Conservation (phyloP, 2,797 vertebrate species). For the Strix occidentalis region DNA sequence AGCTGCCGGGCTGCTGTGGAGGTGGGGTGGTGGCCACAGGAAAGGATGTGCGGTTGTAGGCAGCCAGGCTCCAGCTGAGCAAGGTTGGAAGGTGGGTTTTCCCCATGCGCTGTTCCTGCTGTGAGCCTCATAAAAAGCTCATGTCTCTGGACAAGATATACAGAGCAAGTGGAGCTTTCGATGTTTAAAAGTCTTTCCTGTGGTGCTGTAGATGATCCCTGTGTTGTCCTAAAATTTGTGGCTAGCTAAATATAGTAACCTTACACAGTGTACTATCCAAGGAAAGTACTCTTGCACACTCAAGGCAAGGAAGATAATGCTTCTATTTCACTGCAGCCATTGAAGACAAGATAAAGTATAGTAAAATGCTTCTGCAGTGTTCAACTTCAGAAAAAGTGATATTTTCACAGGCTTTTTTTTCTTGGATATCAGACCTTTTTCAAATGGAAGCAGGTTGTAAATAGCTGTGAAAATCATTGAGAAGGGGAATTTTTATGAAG, state of each 20-base stretch:
- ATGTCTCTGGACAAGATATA: fast-evolving
- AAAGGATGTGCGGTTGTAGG: not conserved
- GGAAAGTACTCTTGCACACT: fast-evolving
- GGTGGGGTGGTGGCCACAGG: not conserved
- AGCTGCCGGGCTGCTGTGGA: not conserved
- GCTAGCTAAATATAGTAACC: not conserved
- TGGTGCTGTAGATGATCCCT: not conserved
- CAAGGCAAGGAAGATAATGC: fast-evolving
- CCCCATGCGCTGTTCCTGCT: not conserved
- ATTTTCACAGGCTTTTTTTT: not conserved
- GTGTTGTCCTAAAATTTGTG: not conserved
- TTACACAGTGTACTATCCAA: not conserved
- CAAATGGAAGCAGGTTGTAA: not conserved
- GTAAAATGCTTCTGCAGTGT: not conserved
- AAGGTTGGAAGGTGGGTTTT: not conserved
- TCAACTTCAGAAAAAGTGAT: not conserved
- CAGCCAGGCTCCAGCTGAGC: fast-evolving
- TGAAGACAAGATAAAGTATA: not conserved
- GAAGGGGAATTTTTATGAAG: not conserved
- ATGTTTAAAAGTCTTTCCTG: not conserved
- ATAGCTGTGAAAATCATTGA: conserved; percentile 30
- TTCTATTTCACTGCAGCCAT: not conserved
- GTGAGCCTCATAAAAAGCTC: not conserved
- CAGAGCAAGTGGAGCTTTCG: fast-evolving
- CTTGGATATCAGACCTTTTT: not conserved